Conservation (phyloP, 2,797 vertebrate genomes). For the Helarctos malayanus region DNA sequence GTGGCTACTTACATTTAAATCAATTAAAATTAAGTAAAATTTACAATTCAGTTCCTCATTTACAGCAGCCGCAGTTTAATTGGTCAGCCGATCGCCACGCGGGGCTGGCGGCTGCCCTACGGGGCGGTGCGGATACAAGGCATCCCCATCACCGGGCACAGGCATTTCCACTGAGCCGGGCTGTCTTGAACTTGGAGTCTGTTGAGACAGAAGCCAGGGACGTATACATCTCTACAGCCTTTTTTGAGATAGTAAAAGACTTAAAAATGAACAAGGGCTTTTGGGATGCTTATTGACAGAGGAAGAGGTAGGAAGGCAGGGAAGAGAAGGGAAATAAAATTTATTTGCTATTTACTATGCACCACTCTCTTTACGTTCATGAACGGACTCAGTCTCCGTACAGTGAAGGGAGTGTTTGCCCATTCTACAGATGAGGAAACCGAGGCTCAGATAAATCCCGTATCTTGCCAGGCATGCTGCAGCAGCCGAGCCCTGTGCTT, state of each 20-base stretch:
- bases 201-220: background rate
- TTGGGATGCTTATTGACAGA: background rate
- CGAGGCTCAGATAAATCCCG: background rate
- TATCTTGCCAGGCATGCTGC: background rate
- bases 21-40: background rate
- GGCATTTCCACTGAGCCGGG: background rate
- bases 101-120: rapidly evolving
- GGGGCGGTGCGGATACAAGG: rapidly evolving
- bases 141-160: rapidly evolving
- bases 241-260: background rate
- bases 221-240: background rate
- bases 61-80: background rate
- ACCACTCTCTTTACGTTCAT: background rate
- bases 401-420: background rate
- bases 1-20: background rate
- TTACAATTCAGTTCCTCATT: background rate
- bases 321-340: background rate
- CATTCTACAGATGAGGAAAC: constrained; percentile 43
- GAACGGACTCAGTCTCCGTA: background rate
- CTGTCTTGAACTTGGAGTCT: background rate
- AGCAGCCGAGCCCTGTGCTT: background rate
- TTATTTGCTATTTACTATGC: background rate
- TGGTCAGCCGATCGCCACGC: rapidly evolving
- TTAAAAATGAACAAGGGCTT: constrained; percentile 4
- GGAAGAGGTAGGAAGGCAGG: background rate